Conservation (phyloP, 1,140 invertebrate species). For the Aphelinus atriplicis region DNA sequence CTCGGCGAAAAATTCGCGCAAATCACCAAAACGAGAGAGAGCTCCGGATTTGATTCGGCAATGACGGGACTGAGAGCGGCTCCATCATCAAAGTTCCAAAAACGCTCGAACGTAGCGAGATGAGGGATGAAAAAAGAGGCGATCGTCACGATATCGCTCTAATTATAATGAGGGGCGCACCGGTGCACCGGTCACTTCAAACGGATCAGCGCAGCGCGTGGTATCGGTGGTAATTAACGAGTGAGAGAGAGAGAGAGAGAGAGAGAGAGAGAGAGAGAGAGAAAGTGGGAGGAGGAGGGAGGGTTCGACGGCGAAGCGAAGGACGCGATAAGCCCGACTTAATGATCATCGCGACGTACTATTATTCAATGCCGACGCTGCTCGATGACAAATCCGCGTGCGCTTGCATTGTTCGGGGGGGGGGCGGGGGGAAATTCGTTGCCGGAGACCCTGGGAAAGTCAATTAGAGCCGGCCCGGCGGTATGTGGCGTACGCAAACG, state of each 20-base stretch:
- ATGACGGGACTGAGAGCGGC: not conserved
- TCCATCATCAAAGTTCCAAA: no score
- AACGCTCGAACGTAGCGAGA: no score
- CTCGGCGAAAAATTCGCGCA: no score
- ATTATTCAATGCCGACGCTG: conserved; percentile 18
- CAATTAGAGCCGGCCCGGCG: no score
- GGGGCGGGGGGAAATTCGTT: no score
- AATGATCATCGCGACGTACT: conserved; percentile 22
- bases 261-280: not conserved
- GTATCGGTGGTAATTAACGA: conserved; percentile 29
- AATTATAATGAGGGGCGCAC: conserved; percentile 22
- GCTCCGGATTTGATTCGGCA: no score
- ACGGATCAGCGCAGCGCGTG: not conserved
- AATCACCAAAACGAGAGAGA: no score
- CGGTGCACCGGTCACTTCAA: conserved; percentile 8
- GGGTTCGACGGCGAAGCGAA: not conserved
- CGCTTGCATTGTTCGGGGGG: not conserved
- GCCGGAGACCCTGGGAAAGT: no score
- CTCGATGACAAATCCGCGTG: conserved; percentile 4
- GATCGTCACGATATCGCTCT: conserved; percentile 8
- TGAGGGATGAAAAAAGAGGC: not conserved
- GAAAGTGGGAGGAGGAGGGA: not conserved
- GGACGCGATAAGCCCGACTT: conserved; percentile 30
- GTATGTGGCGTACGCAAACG: no score
- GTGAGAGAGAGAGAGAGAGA: not conserved